phyloP scores from a whole-genome alignment of 2,113 vertebrate species.

The Sebastes fasciatus region DNA sequence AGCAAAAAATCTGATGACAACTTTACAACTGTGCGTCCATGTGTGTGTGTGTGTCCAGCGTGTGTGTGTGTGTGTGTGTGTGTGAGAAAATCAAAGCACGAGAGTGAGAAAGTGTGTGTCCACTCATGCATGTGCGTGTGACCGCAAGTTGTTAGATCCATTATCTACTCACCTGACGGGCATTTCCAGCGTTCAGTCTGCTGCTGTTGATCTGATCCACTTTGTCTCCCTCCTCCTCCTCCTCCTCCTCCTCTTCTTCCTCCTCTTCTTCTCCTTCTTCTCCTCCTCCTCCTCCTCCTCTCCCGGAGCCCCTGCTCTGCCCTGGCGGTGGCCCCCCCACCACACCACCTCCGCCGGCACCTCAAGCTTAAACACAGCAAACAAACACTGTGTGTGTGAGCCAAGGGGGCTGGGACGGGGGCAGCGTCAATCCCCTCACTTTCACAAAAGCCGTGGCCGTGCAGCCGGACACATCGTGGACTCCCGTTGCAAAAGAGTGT shows the following conservation, averaged over 20 bases:
- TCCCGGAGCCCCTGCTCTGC: conserved; percentile 68
- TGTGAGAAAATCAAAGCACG: background rate
- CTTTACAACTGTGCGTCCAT: conserved; percentile 17
- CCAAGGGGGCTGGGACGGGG: conserved; percentile 67
- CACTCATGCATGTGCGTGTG: conserved; percentile 15
- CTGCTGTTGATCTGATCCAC: conserved; percentile 75
- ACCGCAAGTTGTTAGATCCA: conserved; percentile 61
- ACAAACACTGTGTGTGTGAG: conserved; percentile 76
- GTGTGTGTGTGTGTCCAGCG: background rate
- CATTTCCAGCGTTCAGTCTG: conserved; percentile 82
- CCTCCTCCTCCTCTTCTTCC: conserved; percentile 34
- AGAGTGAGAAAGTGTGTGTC: conserved; percentile 9
- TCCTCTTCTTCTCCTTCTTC: conserved; percentile 49
- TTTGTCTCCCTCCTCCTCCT: conserved; percentile 67
- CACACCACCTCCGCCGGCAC: conserved; percentile 51
- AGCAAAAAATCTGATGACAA: conserved; percentile 18
- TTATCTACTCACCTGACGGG: conserved; percentile 85
- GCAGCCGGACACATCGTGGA: conserved; percentile 71
- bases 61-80: conserved; percentile 16
- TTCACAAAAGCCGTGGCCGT: conserved; percentile 78
- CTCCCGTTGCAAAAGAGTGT: conserved; percentile 58
- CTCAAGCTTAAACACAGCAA: conserved; percentile 70
- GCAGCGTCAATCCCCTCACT: conserved; percentile 76
- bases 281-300: conserved; percentile 34
- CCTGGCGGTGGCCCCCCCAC: conserved; percentile 72